Percentiles rank a stretch among this genome's conserved stretches.
Conservation (phyloP, 2,888 invertebrate genomes). For the Pammene aurita region DNA sequence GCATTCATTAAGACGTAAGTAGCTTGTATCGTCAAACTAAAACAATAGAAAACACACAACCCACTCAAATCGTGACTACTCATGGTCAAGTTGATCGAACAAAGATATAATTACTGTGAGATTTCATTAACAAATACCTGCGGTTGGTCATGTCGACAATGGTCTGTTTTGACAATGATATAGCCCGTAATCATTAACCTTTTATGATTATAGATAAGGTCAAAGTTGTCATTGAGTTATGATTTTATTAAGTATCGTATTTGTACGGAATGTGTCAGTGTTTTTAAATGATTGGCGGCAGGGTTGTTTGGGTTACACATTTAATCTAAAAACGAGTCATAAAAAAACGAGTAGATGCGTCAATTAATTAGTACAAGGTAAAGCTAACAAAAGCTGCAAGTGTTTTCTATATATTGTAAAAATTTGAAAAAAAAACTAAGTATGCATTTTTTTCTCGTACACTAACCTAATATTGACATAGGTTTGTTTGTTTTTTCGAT, state of each 20-base stretch:
- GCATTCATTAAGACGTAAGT: background rate
- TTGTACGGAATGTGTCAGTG: background rate
- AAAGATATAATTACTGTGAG: slow-evolving; percentile 31
- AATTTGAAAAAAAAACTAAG: no score
- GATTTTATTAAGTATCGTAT: slow-evolving; percentile 2
- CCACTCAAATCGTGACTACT: slow-evolving; percentile 16
- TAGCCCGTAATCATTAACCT: slow-evolving; percentile 24
- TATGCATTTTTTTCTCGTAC: no score
- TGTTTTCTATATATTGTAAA: no score
- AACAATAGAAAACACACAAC: slow-evolving; percentile 25
- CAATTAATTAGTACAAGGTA: no score
- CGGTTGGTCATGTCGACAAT: slow-evolving; percentile 24
- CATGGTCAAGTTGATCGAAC: slow-evolving; percentile 28
- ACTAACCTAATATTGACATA: no score
- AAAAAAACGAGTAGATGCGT: no score
- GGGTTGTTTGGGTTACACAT: background rate
- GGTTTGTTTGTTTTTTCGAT: no score
- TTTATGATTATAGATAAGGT: slow-evolving; percentile 23
- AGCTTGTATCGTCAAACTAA: slow-evolving; percentile 7
- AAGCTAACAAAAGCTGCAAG: no score
- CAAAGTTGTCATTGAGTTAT: slow-evolving; percentile 24
- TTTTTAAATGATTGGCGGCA: background rate
- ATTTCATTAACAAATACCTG: slow-evolving; percentile 31
- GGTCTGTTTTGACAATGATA: slow-evolving; percentile 33
- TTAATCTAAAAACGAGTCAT: no score